A percentile compares a stretch with the other conserved stretches of the same genome.
Evolutionary conservation across 1,140 invertebrate genomes (phyloP).

Genomic region (Glomeris maerens): DNA sequence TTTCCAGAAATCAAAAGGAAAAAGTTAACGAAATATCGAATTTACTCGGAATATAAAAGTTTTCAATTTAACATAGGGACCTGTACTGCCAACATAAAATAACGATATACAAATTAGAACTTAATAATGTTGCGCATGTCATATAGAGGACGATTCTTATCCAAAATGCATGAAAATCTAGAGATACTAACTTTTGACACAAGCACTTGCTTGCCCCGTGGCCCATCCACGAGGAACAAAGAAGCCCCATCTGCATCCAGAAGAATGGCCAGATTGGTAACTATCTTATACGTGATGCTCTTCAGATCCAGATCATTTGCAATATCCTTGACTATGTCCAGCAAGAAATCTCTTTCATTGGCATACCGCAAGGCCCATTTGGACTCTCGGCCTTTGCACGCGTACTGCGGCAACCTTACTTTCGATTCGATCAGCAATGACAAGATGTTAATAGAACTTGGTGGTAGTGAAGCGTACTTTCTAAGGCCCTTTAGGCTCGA

Average conservation of each 20-base stretch:
- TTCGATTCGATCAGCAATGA: slow-evolving; percentile 37
- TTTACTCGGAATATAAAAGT: slow-evolving; percentile 27
- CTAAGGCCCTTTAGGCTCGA: slow-evolving; percentile 30
- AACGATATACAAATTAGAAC: neutral
- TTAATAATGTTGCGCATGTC: neutral
- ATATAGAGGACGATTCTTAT: neutral
- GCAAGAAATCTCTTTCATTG: slow-evolving; percentile 34
- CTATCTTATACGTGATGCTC: slow-evolving; percentile 33
- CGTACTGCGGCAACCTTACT: slow-evolving; percentile 31
- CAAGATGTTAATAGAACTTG: slow-evolving; percentile 35
- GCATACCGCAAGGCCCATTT: slow-evolving; percentile 30
- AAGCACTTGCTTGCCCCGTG: slow-evolving; percentile 28
- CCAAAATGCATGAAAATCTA: slow-evolving; percentile 9
- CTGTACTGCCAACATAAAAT: slow-evolving; percentile 1
- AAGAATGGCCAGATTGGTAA: slow-evolving; percentile 34
- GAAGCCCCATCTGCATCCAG: slow-evolving; percentile 35
- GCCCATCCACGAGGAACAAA: slow-evolving; percentile 34
- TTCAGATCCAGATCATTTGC: slow-evolving; percentile 35
- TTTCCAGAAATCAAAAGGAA: no score
- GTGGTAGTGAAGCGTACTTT: slow-evolving; percentile 35
- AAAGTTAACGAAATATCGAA: no score
- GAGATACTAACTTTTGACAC: slow-evolving; percentile 37
- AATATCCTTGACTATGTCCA: slow-evolving; percentile 35
- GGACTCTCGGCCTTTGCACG: slow-evolving; percentile 27
- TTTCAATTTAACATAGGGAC: slow-evolving; percentile 26